Conservation (phyloP, 1,140 invertebrate genomes). For the Drosophila busckii region DNA sequence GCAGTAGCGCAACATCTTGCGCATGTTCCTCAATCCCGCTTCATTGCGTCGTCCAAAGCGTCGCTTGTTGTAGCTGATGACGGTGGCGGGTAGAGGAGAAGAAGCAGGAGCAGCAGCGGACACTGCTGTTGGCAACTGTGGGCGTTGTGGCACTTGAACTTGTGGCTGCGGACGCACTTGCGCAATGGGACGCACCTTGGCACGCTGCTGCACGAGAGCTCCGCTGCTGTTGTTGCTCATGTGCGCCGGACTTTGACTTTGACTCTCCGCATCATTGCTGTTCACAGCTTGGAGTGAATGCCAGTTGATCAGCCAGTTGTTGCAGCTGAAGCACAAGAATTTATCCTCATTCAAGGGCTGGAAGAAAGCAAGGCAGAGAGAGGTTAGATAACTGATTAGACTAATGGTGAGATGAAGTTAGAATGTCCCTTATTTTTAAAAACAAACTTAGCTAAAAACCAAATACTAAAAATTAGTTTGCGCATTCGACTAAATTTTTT, state of each 20-base stretch:
- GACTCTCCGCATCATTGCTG: conserved; percentile 72
- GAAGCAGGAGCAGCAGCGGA: not conserved
- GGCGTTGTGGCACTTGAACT: not conserved
- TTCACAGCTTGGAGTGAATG: conserved; percentile 73
- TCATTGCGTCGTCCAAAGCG: conserved; percentile 29
- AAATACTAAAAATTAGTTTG: no score
- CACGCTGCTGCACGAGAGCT: conserved; percentile 19
- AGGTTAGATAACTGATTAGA: not conserved
- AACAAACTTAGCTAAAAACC: no score
- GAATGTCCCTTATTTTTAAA: no score
- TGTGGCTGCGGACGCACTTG: conserved; percentile 48
- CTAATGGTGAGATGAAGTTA: not conserved
- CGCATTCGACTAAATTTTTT: no score
- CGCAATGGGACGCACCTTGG: conserved; percentile 34
- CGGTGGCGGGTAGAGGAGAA: conserved; percentile 14
- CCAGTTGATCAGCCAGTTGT: conserved; percentile 79
- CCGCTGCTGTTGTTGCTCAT: conserved; percentile 57
- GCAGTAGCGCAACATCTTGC: conserved; percentile 36
- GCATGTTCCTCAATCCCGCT: conserved; percentile 11
- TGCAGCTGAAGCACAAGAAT: conserved; percentile 78
- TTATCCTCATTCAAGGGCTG: conserved; percentile 76
- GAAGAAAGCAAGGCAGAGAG: conserved; percentile 5
- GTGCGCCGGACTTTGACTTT: conserved; percentile 60
- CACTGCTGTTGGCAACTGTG: not conserved
- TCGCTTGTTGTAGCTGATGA: conserved; percentile 48